These are phyloP conservation scores for Melanotaenia boesemani DNA, from an alignment of 2,797 vertebrate genomes.

Conservation along the genomic window DNA sequence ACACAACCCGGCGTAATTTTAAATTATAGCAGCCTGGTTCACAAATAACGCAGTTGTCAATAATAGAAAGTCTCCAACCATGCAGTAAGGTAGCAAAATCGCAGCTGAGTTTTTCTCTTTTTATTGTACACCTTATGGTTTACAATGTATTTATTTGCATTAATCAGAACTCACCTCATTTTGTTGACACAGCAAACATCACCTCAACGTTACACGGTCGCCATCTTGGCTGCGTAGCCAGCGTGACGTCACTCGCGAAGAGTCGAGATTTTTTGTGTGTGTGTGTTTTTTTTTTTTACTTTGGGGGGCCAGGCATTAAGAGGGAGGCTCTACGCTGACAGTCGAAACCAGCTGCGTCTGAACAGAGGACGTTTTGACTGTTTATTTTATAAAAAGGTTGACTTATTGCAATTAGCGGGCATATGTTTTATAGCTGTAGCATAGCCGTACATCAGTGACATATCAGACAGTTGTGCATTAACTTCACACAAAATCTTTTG, in stretches of 20 bases:
- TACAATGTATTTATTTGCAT: accelerated
- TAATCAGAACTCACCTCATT: conserved; percentile 67
- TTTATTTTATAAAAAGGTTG: too few relatives aligned
- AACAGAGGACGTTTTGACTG: too few relatives aligned
- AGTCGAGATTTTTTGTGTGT: not conserved
- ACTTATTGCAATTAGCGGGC: too few relatives aligned
- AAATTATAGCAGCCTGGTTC: too few relatives aligned
- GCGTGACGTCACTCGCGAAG: not conserved
- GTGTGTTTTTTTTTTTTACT: not conserved
- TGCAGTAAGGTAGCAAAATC: not conserved
- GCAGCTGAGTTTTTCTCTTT: not conserved
- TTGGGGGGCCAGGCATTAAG: not conserved
- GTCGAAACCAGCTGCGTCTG: not conserved
- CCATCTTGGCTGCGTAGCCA: conserved; percentile 52
- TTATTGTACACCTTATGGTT: not conserved
- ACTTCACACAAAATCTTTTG: not conserved
- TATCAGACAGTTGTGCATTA: too few relatives aligned
- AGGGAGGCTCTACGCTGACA: not conserved
- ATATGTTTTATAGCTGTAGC: too few relatives aligned
- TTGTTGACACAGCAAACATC: conserved; percentile 14
- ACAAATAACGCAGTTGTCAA: too few relatives aligned
- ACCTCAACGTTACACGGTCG: conserved; percentile 17
- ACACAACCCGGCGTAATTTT: too few relatives aligned
- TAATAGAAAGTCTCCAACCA: too few relatives aligned
- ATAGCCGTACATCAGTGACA: too few relatives aligned